These are phyloP conservation scores for Microplitis demolitor DNA, from an alignment of 1,140 invertebrate species.

Conservation along the genomic window DNA sequence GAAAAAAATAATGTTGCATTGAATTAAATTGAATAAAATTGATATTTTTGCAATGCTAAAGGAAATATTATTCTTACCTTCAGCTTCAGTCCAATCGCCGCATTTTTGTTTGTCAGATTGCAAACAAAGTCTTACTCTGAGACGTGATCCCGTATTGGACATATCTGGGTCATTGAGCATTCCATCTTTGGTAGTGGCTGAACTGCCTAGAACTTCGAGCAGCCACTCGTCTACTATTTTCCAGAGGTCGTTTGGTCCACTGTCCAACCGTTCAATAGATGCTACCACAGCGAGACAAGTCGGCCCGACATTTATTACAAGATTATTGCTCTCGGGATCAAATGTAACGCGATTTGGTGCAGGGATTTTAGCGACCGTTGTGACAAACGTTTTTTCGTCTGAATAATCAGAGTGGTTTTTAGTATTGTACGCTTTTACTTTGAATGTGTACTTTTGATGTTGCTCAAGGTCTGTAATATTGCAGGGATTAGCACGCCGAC, in stretches of 20 bases:
- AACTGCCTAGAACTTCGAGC: conserved; percentile 70
- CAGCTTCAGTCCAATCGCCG: conserved; percentile 79
- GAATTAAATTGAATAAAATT: too few species aligned
- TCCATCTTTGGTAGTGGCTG: conserved; percentile 71
- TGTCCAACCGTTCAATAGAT: conserved; percentile 71
- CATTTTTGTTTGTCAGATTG: conserved; percentile 78
- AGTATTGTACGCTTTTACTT: conserved; percentile 84
- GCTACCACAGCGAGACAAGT: conserved; percentile 77
- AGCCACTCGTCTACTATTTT: conserved; percentile 72
- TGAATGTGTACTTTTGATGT: conserved; percentile 81
- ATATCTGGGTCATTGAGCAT: conserved; percentile 65
- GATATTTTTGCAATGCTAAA: background rate
- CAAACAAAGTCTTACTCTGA: conserved; percentile 80
- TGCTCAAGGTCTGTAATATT: conserved; percentile 83
- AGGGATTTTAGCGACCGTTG: conserved; percentile 83
- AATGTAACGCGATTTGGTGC: conserved; percentile 79
- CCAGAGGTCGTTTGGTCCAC: conserved; percentile 66
- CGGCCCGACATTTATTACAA: conserved; percentile 77
- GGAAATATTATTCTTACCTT: conserved; percentile 69
- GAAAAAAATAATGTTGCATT: background rate
- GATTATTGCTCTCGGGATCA: conserved; percentile 73
- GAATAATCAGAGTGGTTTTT: conserved; percentile 85
- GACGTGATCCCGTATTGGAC: conserved; percentile 64
- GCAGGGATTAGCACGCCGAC: conserved; percentile 82
- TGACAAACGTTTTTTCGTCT: conserved; percentile 76